These are phyloP conservation scores for Anniella stebbinsi DNA, from an alignment of 2,797 vertebrate species.

Conservation along the genomic window DNA sequence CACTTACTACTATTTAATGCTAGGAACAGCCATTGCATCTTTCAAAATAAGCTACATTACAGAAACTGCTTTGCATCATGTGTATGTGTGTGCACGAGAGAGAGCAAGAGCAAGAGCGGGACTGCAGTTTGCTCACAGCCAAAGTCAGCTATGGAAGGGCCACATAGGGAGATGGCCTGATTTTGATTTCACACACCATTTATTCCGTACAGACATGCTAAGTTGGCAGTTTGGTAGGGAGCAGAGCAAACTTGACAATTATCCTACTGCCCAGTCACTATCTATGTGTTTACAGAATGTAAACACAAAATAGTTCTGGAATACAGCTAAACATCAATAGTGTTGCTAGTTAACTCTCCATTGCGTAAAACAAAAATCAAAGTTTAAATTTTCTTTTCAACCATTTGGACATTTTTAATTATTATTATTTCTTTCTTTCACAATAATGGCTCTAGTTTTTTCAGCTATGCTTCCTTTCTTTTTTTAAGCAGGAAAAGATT, in stretches of 20 bases:
- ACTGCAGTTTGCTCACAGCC: neutral
- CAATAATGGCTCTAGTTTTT: neutral
- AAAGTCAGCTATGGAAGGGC: neutral
- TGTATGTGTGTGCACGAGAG: too few relatives aligned
- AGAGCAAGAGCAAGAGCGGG: too few relatives aligned
- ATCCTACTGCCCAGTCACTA: neutral
- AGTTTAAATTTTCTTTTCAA: conserved; percentile 4
- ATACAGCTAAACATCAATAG: neutral
- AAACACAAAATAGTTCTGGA: neutral
- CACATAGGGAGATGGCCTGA: neutral
- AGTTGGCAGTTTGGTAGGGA: neutral
- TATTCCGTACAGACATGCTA: neutral
- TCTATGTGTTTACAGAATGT: neutral
- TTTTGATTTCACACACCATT: conserved; percentile 11
- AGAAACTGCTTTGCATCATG: neutral
- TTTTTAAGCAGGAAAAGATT: neutral
- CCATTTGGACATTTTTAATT: neutral
- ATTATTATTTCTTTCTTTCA: neutral
- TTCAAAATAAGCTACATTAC: neutral
- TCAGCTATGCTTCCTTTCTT: neutral
- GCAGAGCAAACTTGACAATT: neutral
- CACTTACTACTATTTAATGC: neutral
- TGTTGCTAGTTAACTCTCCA: too few relatives aligned
- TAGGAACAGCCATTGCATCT: neutral
- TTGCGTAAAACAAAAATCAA: neutral